These are phyloP conservation scores for Chanos chanos DNA, from an alignment of 2,797 vertebrate genomes.

Conservation along the genomic window DNA sequence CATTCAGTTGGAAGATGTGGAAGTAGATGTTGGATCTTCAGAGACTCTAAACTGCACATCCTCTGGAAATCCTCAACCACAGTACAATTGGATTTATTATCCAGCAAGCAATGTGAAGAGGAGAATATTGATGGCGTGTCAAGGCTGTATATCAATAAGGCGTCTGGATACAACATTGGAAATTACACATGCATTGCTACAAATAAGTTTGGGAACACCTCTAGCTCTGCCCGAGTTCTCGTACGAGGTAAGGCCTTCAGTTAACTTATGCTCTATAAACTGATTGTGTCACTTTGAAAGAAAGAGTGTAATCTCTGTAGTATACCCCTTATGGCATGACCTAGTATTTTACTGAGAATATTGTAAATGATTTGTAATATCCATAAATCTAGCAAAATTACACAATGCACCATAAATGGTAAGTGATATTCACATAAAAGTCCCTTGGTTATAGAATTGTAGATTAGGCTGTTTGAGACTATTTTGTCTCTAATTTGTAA, in stretches of 20 bases:
- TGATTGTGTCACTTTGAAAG: not conserved
- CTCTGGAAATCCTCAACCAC: conserved; percentile 45
- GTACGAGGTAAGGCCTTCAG: conserved; percentile 53
- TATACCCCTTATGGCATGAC: too few species aligned
- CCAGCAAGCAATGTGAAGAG: conserved; percentile 41
- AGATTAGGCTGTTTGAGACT: too few species aligned
- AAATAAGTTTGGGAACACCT: conserved; percentile 44
- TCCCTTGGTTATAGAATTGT: too few species aligned
- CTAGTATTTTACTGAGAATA: too few species aligned
- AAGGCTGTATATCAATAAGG: conserved; percentile 44
- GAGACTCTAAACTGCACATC: conserved; percentile 56
- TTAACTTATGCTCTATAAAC: not conserved
- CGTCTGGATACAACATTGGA: conserved; percentile 51
- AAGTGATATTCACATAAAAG: too few species aligned
- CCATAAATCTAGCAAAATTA: too few species aligned
- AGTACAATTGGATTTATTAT: conserved; percentile 55
- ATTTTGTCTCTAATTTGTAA: too few species aligned
- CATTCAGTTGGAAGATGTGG: conserved; percentile 56
- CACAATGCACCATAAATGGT: too few species aligned
- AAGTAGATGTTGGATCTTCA: conserved; percentile 41
- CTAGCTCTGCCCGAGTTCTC: conserved; percentile 45
- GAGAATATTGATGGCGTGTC: conserved; percentile 53
- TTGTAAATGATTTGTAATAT: not conserved
- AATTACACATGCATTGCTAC: conserved; percentile 53
- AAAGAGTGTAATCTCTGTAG: not conserved